Conservation (phyloP, 2,113 vertebrate genomes). For the Spea bombifrons region DNA sequence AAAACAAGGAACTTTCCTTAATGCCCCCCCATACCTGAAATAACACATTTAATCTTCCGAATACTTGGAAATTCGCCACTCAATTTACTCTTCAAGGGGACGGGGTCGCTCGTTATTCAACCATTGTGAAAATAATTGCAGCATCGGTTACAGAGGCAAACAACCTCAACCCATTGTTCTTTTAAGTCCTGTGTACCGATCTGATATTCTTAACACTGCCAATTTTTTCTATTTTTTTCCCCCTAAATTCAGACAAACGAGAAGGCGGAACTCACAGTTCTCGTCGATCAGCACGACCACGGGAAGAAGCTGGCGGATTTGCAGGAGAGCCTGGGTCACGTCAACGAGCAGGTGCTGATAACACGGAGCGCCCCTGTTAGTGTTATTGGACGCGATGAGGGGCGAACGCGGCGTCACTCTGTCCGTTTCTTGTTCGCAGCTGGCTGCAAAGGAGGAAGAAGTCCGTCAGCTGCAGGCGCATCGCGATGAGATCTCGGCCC, state of each 20-base stretch:
- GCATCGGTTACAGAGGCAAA: no score
- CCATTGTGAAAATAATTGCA: no score
- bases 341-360: conserved; percentile 78
- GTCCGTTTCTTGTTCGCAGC: conserved; percentile 58
- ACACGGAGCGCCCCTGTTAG: not conserved
- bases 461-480: conserved; percentile 71
- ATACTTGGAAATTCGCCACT: no score
- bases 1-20: no score
- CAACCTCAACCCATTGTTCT: no score
- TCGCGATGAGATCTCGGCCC: conserved; percentile 75
- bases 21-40: no score
- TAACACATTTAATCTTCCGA: no score
- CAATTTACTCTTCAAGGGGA: no score
- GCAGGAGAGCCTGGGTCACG: conserved; percentile 80
- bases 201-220: not conserved
- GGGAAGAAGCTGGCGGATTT: conserved; percentile 86
- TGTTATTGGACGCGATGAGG: not conserved
- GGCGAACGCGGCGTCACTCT: not conserved
- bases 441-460: conserved; percentile 75
- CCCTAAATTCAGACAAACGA: conserved; percentile 82
- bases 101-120: no score
- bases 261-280: conserved; percentile 89
- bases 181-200: no score
- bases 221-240: not conserved
- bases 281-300: conserved; percentile 88